phyloP scores from a whole-genome alignment of 2,113 vertebrate species.

The Heptranchias perlo region DNA sequence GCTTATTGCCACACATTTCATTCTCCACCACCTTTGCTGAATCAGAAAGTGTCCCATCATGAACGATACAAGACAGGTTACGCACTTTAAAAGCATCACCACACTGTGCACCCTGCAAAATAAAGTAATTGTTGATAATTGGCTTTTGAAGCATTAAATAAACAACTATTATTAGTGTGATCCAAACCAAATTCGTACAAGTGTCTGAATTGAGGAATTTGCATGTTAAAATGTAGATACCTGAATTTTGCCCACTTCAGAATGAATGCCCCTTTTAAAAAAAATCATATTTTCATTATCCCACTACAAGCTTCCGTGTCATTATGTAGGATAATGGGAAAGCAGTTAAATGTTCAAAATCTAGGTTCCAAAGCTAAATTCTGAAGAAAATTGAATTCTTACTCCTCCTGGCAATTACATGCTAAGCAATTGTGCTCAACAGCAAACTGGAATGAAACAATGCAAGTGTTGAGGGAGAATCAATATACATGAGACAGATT shows the following conservation, averaged over 20 bases:
- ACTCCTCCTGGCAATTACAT: not conserved
- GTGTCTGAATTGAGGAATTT: not conserved
- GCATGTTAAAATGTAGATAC: not conserved
- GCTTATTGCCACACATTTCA: conserved; percentile 63
- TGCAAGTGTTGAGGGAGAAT: not conserved
- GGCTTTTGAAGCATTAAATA: not conserved
- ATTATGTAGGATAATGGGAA: not conserved
- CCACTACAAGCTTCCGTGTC: not conserved
- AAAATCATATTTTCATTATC: not conserved
- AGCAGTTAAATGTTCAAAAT: not conserved
- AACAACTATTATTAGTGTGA: not conserved
- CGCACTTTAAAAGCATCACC: conserved; percentile 78
- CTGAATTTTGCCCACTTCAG: not conserved
- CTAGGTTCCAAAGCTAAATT: not conserved
- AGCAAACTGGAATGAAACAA: conserved; percentile 4
- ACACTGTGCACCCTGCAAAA: conserved; percentile 77
- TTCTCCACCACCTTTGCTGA: conserved; percentile 53
- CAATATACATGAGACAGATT: not conserved
- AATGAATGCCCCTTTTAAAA: not conserved
- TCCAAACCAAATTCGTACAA: not conserved
- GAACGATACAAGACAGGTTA: conserved; percentile 71
- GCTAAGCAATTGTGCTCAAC: not conserved
- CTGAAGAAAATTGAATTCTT: not conserved
- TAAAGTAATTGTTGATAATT: conserved; percentile 15
- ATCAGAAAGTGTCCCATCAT: conserved; percentile 59